These are phyloP conservation scores for Alosa sapidissima DNA, from an alignment of 2,797 vertebrate species.

Conservation along the genomic window DNA sequence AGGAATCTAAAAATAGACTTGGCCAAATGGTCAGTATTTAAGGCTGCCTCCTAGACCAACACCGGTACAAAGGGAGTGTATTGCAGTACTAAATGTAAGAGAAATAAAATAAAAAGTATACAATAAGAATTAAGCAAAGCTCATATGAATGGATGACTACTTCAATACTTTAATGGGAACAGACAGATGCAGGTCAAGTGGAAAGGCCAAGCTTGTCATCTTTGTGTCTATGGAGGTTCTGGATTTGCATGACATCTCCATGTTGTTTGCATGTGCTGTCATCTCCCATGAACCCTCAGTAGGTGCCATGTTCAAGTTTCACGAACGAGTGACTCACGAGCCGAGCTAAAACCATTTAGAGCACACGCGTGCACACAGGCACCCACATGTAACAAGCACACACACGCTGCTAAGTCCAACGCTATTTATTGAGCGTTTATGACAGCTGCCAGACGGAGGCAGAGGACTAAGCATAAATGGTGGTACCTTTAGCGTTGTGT, in stretches of 20 bases:
- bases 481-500: constrained; percentile 19
- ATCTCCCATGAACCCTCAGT: constrained; percentile 29
- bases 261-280: constrained; percentile 29
- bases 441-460: constrained; percentile 24
- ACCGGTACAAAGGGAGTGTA: not conserved
- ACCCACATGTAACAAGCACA: not conserved
- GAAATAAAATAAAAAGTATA: not conserved
- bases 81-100: not conserved
- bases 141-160: not conserved
- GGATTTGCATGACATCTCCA: constrained; percentile 48
- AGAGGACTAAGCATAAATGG: constrained; percentile 27
- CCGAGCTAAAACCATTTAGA: not conserved
- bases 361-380: constrained; percentile 30
- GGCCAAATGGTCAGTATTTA: not conserved
- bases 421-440: not conserved
- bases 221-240: constrained; percentile 15
- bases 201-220: constrained; percentile 26
- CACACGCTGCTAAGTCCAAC: not conserved
- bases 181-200: constrained; percentile 33
- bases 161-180: constrained; percentile 9
- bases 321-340: not conserved
- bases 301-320: constrained; percentile 27
- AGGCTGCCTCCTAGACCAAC: not conserved
- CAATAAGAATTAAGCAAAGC: constrained; percentile 11
- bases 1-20: constrained; percentile 9